Evolutionary conservation across 2,888 invertebrate species (phyloP), one percentile per base, ranked within the genome.

Genomic region (Cryptops parisi): DNA sequence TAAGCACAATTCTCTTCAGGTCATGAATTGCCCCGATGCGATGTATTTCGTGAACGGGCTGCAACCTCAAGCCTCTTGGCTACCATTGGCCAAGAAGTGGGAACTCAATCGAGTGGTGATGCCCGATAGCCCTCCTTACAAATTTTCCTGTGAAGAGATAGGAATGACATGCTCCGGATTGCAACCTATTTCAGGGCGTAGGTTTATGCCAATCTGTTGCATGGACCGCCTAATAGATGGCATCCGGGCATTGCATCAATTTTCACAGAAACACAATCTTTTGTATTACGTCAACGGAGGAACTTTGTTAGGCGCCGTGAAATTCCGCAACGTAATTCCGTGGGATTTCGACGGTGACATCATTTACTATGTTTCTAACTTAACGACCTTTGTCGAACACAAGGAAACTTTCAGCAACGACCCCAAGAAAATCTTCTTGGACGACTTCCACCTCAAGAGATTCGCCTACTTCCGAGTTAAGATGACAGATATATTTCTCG

Each of bases 331-430:
- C 49, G 59, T 63, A 47, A 57, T 67, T 21, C 66, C 67, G 9
- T 67, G 67, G 67, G 67, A 66, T 55, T 48, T 62, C 12, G 66
- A 67, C 57, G 64, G 60, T 12, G 65, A 67, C 54, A 55, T 65
- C 2, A 54, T 59, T 6, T 62, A 62, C 49, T 53, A 59, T 1
- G 53, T 60, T 3, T 48, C 54, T n/a, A 61, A 62, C 46, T 60
- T 58, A 53, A 58, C 61, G 12, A 60, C 62, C 33, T 56, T 63
- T 19, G 43, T 38, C 9, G 55, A 50, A 6, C 47, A 58, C n/a
- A 26, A 15, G 33, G 33, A 33, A 33, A n/a, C n/a, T n/a, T 9
- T 9, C 6, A 33, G 9, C 15, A 6, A 6, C 9, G 33, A 33
- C 33, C 6, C 6, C 6, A 33, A 6, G 33, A 33, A 33, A 15